Evolutionary conservation across 2,113 vertebrate genomes (phyloP), one percentile per base, ranked within the genome.

Genomic region (Solea senegalensis): DNA sequence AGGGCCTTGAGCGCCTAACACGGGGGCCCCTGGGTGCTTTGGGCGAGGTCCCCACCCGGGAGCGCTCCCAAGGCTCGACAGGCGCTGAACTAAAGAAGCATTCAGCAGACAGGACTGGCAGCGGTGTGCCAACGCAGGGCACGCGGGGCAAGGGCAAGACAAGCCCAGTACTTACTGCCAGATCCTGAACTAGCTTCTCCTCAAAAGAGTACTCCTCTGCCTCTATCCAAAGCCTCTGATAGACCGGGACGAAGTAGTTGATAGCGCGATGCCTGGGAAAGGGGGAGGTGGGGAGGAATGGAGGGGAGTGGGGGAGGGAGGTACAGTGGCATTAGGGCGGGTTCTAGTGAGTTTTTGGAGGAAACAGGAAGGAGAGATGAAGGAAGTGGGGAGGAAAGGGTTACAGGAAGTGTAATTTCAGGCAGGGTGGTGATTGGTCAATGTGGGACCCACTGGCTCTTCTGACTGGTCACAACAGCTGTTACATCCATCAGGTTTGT

Each of bases 191-290:
- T 98, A 99, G 96, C 94, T 95, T 98, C 95, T 99, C 98, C 96
- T 99, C 98, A 98, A 99, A 99, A 92, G 95, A 96, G 96, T 98
- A 96, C 92, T 97, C 96, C 95, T 97, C 97, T 97, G 97, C 96
- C 96, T 97, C 96, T 98, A 99, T 98, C 97, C 97, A 98, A 94
- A 95, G 96, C 95, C 94, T 99, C 96, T 97, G 95, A 98, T 98
- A 99, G 95, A 96, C 96, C 95, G 95, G 95, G 95, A 99, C 95
- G 96, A 97, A 99, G 95, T 97, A 94, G 96, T 99, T 99, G 98
- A 99, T 97, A 96, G 96, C 96, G 93, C 98, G 98, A 96, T 99
- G 98, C 97, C 98, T 99, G 95, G 95, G 95, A 91, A 84, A 92
- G 95, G 92, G 93, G 85, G 66, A 61, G 69, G 65, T 83, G 61